Conservation (phyloP, 2,888 invertebrate species). For the Byasa hedistus region DNA sequence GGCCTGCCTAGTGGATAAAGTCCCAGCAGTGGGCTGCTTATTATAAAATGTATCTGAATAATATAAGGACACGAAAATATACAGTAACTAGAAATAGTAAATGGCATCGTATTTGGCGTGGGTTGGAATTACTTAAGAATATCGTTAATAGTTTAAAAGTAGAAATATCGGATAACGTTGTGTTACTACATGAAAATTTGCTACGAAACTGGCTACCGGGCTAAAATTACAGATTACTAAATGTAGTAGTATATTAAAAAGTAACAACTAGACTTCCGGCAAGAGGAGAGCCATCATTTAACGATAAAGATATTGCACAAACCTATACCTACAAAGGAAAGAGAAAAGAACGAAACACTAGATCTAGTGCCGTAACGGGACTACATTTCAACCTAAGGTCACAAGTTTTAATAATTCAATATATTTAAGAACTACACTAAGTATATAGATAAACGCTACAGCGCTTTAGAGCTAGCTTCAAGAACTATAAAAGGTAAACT, state of each 20-base stretch:
- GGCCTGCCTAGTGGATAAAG: no score
- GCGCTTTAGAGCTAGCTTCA: slow-evolving; percentile 6
- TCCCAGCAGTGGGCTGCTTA: no score
- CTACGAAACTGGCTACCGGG: no score
- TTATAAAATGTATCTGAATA: background rate
- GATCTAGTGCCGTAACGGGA: background rate
- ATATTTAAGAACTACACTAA: slow-evolving; percentile 11
- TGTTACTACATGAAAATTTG: no score
- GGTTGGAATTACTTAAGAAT: background rate
- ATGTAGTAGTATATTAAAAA: no score
- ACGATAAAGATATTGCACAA: background rate
- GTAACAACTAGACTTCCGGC: no score
- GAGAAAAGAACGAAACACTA: background rate
- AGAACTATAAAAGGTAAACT: slow-evolving; percentile 9
- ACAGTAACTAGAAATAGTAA: background rate
- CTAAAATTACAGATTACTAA: no score
- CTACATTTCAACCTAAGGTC: background rate
- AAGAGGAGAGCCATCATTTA: no score
- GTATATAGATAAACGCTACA: slow-evolving; percentile 2
- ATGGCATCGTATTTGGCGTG: background rate
- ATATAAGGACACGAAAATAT: background rate
- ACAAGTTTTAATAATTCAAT: slow-evolving; percentile 10
- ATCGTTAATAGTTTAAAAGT: no score
- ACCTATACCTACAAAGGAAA: background rate
- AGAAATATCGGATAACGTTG: no score